phyloP scores from a whole-genome alignment of 2,888 invertebrate species.

The Taenaris catops region DNA sequence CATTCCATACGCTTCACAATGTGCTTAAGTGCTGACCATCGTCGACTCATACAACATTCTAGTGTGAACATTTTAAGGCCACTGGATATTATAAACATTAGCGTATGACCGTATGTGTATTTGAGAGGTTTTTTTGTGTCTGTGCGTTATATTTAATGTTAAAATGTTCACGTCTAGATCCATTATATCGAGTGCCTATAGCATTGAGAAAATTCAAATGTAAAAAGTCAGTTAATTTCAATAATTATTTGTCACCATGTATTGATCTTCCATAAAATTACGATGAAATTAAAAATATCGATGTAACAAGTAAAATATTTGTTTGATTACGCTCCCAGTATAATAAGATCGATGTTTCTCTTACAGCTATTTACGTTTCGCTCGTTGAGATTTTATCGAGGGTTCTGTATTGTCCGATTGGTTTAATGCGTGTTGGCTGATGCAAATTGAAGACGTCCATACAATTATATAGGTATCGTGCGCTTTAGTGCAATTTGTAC shows the following conservation, averaged over 20 bases:
- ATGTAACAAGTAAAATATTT: conserved; percentile 70
- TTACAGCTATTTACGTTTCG: conserved; percentile 7
- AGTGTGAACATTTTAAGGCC: conserved; percentile 72
- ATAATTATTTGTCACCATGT: conserved; percentile 77
- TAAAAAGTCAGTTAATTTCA: conserved; percentile 77
- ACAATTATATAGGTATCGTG: background rate
- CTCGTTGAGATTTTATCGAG: conserved; percentile 6
- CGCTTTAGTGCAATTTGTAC: conserved; percentile 3
- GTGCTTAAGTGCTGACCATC: conserved; percentile 58
- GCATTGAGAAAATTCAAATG: conserved; percentile 74
- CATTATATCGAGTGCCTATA: conserved; percentile 79
- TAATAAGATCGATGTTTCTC: too few relatives aligned
- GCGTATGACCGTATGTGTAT: conserved; percentile 66
- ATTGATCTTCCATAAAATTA: conserved; percentile 80
- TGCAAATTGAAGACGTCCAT: conserved; percentile 2
- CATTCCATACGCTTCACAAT: conserved; percentile 67
- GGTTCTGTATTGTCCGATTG: conserved; percentile 3
- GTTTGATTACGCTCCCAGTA: conserved; percentile 68
- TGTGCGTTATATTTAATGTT: conserved; percentile 61
- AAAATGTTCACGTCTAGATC: conserved; percentile 77
- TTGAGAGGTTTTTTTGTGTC: conserved; percentile 65
- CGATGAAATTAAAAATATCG: conserved; percentile 79
- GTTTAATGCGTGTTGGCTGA: conserved; percentile 14
- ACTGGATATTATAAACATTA: conserved; percentile 65
- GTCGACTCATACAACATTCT: conserved; percentile 43